Base-by-base conservation (phyloP, 2,888 invertebrate species). In the Drosophila niveifrons region DNA sequence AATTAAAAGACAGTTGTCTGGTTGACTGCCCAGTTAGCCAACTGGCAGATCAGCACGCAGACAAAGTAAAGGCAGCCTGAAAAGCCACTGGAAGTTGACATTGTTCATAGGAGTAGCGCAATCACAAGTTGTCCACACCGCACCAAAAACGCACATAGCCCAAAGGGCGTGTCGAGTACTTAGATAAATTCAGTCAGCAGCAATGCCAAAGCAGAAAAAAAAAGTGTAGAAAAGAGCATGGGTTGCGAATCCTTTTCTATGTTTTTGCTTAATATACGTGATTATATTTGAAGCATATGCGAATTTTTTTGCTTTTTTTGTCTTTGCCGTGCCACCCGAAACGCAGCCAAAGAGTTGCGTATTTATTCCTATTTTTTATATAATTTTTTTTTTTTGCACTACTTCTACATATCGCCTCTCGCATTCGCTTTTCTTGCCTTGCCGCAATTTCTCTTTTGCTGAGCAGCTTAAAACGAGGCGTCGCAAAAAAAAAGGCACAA, bases 1-100 rank as follows among this genome's bases (percentile, higher is more conserved):
- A 88, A 82, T 84, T 88, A 80, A 83, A 80, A 86, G 76, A 82
- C 83, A 85, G 86, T 72, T 70, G 72, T 66, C 64, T 75, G 69
- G 51, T 43, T 61, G 57, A 56, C 62, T 69, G 63, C 57, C 51
- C 31, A 56, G 29, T 28, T 23, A 39, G 39, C 64, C 58, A 52
- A 59, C 65, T 31, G 48, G 36, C 51, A 50, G 31, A 23, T 44
- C 34, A 44, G 34, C 56, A n/a, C 17, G 17, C 46, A 47, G 47
- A 36, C 57, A n/a, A 18, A 36, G 47, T 8, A 10, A 36, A 34
- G 34, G 34, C 2, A 36, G 47, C 1, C 28, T 44, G 23, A 47
- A 31, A 18, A 13, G 17, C 18, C 3, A 41, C 15, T 52, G 7
- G 2, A 18, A n/a, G 13, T 36, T 11, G 34, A 46, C 46, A 59